Evolutionary conservation across 2,797 vertebrate genomes (phyloP).

Genomic region (Crenichthys baileyi): DNA sequence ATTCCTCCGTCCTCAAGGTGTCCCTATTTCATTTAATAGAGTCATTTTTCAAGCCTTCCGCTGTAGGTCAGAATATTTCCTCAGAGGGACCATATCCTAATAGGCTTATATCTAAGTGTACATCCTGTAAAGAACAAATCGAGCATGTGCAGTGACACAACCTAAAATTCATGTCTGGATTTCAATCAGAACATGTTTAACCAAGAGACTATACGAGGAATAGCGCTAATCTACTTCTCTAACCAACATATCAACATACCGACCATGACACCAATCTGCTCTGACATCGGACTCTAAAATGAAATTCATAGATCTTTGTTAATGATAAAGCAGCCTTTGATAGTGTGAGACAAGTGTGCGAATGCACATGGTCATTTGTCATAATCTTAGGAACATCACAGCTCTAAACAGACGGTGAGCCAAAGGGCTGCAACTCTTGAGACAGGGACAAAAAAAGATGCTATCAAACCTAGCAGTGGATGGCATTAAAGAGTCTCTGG

Average conservation of each 20-base stretch:
- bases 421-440: constrained; percentile 10
- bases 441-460: background rate
- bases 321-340: constrained; percentile 41
- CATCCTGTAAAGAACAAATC: constrained; percentile 48
- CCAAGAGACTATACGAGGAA: constrained; percentile 22
- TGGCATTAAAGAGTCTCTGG: background rate
- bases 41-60: constrained; percentile 34
- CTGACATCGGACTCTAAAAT: constrained; percentile 39
- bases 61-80: constrained; percentile 66
- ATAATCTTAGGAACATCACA: constrained; percentile 49
- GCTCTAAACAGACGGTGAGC: constrained; percentile 17
- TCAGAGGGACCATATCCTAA: constrained; percentile 27
- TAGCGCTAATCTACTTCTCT: constrained; percentile 39
- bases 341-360: constrained; percentile 44
- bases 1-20: constrained; percentile 63
- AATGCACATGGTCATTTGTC: constrained; percentile 57
- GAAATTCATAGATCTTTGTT: constrained; percentile 67
- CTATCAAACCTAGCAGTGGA: background rate
- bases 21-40: constrained; percentile 62
- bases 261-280: constrained; percentile 56
- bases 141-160: constrained; percentile 27
- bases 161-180: constrained; percentile 56
- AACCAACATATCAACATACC: constrained; percentile 22
- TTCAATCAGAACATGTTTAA: constrained; percentile 52
- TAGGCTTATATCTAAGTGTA: constrained; percentile 34